Conservation (phyloP, 2,797 vertebrate genomes). For the Gorsachius magnificus region DNA sequence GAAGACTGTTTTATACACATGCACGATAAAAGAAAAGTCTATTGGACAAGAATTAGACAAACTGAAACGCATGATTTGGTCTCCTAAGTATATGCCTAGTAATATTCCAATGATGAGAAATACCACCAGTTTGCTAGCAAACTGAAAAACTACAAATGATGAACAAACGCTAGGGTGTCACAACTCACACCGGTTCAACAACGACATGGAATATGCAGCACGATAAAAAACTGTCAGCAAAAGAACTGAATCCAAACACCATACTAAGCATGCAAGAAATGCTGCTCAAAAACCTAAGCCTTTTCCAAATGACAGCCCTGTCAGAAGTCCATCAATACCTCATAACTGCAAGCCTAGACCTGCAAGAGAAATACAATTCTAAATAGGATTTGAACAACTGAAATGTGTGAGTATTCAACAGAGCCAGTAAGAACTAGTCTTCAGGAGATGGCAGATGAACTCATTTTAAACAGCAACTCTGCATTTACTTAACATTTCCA, state of each 20-base stretch:
- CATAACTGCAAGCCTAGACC: slow-evolving; percentile 66
- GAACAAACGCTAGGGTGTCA: background rate
- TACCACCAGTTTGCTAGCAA: background rate
- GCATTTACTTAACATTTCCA: background rate
- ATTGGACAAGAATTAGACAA: background rate
- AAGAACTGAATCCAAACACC: slow-evolving; percentile 29
- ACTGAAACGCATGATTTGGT: background rate
- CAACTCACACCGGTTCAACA: background rate
- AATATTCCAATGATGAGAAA: background rate
- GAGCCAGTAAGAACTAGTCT: background rate
- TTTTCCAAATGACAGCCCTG: slow-evolving; percentile 52
- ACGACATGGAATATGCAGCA: background rate
- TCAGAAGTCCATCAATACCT: slow-evolving; percentile 67
- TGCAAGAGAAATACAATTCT: slow-evolving; percentile 61
- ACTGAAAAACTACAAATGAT: background rate
- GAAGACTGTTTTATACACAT: background rate
- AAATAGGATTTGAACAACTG: slow-evolving; percentile 6
- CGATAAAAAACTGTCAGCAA: background rate
- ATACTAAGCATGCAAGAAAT: slow-evolving; percentile 35
- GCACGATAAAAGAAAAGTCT: background rate
- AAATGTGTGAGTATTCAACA: background rate
- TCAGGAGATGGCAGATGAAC: background rate
- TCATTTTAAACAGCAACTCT: background rate
- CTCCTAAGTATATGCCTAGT: background rate
- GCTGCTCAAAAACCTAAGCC: slow-evolving; percentile 56